Evolutionary conservation across 2,797 vertebrate species (phyloP).

Genomic region (Aulostomus chinensis): DNA sequence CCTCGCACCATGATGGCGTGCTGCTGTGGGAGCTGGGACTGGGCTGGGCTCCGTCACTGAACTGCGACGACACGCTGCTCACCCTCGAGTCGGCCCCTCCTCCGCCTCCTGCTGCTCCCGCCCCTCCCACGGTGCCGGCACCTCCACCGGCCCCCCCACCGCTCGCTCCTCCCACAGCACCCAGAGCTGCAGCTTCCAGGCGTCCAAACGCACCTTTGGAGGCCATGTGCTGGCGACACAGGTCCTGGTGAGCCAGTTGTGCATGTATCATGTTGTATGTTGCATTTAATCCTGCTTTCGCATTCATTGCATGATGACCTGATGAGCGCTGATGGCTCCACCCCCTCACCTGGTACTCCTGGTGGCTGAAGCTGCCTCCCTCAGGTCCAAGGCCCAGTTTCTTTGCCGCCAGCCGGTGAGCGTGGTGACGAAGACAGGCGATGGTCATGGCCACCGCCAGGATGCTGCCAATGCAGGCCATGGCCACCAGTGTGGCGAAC

Average conservation of each 20-base stretch:
- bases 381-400: conserved; percentile 90
- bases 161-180: conserved; percentile 59
- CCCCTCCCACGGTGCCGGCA: not conserved
- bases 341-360: conserved; percentile 94
- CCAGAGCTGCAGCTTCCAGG: conserved; percentile 74
- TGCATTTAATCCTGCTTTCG: not conserved
- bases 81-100: conserved; percentile 85
- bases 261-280: not conserved
- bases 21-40: conserved; percentile 98
- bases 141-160: conserved; percentile 15
- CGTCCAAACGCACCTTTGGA: conserved; percentile 90
- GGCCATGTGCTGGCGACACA: conserved; percentile 97
- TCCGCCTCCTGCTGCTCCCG: conserved; percentile 32
- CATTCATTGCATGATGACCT: no score
- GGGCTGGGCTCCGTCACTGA: conserved; percentile 92
- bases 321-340: no score
- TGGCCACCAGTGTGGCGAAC: conserved; percentile 86
- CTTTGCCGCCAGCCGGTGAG: conserved; percentile 86
- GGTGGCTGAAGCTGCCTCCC: conserved; percentile 87
- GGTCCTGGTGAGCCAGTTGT: conserved; percentile 82
- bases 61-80: conserved; percentile 97
- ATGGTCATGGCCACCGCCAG: conserved; percentile 83
- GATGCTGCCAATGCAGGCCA: conserved; percentile 86
- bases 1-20: conserved; percentile 97
- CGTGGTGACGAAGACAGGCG: conserved; percentile 88